Base-by-base conservation (phyloP, 2,888 invertebrate genomes). In the Dolichomitus sp. region DNA sequence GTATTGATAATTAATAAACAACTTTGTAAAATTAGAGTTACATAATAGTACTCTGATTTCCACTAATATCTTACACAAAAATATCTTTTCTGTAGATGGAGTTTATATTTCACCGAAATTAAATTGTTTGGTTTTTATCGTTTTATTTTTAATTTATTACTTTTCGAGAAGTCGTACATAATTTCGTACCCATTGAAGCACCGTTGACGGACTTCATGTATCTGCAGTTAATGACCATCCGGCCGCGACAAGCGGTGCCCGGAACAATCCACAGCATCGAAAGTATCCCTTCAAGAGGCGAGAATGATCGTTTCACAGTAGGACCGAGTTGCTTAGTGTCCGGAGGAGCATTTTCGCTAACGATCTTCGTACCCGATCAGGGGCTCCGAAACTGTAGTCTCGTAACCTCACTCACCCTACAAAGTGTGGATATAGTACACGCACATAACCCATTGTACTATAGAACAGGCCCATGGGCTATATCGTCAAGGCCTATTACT, bases 401-500 rank as follows among this genome's bases (percentile, higher is more conserved):
- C 66, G 42, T 42, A 70, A 65, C 48, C 52, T 65, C 33, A 19
- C 30, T 9, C 66, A 33, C 23, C 68, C 45, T 45, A 37, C 61
- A 45, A 66, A 52, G 4, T 40, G 19, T 33, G 19, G 33, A 40
- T 57, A 30, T 30, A 37, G 37, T 48, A 37, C 45, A 50, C 23
- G 65, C 42, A 45, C 45, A 33, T 19, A 48, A 61, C 45, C 27
- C 40, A 69, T 17, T 27, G 37, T 73, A 73, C 48, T 23, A 37
- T 69, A 48, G 54, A 83, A 72, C 66, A 68, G 81, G 79, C 73
- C 85, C 84, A 81, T 78, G 83, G 80, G 80, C 72, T 77, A 69
- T 65, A 74, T 69, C 76, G 69, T 70, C 70, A 59, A 66, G 70
- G 78, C 75, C 82, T 72, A 80, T 83, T 83, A 80, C 80, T 61